These are phyloP conservation scores for Lycia hirtaria DNA, from an alignment of 2,888 invertebrate genomes.

Conservation along the genomic window DNA sequence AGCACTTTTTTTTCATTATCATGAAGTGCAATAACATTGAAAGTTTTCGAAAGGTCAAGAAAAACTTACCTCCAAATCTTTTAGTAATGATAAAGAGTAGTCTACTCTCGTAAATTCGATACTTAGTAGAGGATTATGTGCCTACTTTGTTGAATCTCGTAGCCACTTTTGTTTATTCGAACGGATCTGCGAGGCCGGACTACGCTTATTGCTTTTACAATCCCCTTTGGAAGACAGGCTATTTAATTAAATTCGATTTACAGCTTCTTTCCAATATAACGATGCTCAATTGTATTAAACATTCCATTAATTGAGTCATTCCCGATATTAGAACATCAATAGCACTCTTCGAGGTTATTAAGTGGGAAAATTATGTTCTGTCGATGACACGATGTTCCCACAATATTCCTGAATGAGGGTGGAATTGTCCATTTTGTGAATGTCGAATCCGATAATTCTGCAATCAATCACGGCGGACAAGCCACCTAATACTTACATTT, in stretches of 20 bases:
- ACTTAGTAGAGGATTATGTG: slow-evolving; percentile 32
- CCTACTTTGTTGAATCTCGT: slow-evolving; percentile 34
- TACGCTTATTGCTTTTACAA: slow-evolving; percentile 38
- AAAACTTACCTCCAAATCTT: slow-evolving; percentile 41
- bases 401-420: slow-evolving; percentile 24
- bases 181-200: slow-evolving; percentile 32
- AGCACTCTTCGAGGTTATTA: not conserved
- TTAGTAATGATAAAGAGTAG: slow-evolving; percentile 30
- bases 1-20: too few relatives aligned
- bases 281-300: slow-evolving; percentile 17
- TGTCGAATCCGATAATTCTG: slow-evolving; percentile 32
- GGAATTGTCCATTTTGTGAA: slow-evolving; percentile 34
- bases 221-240: slow-evolving; percentile 24
- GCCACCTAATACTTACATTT: slow-evolving; percentile 35
- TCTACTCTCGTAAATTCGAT: slow-evolving; percentile 45
- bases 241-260: slow-evolving; percentile 32
- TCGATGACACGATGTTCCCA: slow-evolving; percentile 24
- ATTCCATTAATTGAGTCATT: slow-evolving; percentile 11
- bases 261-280: slow-evolving; percentile 14
- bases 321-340: slow-evolving; percentile 9
- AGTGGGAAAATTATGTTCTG: slow-evolving; percentile 28
- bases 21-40: too few relatives aligned
- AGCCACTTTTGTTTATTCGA: slow-evolving; percentile 39
- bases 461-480: slow-evolving; percentile 39
- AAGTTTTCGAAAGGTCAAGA: too few relatives aligned